These are phyloP conservation scores for Hypomecis punctinalis DNA, from an alignment of 2,888 invertebrate species.

Conservation along the genomic window DNA sequence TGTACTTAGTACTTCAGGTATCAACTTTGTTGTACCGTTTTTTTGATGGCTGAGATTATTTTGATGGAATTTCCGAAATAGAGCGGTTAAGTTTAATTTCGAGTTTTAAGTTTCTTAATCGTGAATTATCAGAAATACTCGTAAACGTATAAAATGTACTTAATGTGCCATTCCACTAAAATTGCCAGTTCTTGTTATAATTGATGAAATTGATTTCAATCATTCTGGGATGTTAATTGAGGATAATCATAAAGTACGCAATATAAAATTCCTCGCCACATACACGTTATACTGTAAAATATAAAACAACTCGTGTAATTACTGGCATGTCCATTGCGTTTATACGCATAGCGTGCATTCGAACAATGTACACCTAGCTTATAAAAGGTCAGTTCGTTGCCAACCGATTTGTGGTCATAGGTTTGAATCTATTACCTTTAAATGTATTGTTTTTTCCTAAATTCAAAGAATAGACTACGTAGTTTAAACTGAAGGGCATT, in stretches of 20 bases:
- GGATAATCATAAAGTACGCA: neutral
- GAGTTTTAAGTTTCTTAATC: neutral
- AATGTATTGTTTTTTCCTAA: neutral
- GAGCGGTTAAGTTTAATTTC: conserved; percentile 3
- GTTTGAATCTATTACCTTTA: neutral
- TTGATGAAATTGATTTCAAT: neutral
- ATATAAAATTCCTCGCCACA: neutral
- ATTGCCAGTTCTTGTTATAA: neutral
- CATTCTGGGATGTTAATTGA: neutral
- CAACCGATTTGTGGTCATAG: conserved; percentile 1
- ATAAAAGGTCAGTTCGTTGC: neutral
- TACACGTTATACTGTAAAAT: neutral
- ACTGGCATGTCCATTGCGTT: conserved; percentile 5
- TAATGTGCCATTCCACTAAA: conserved; percentile 2
- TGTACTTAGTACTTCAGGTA: conserved; percentile 57
- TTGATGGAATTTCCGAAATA: conserved; percentile 7
- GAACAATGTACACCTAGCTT: neutral
- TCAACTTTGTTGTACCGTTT: conserved; percentile 13
- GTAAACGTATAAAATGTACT: neutral
- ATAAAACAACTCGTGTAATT: neutral
- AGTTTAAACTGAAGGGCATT: too few species aligned
- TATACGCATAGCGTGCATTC: neutral
- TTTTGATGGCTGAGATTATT: conserved; percentile 4
- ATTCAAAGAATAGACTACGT: neutral
- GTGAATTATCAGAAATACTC: neutral